Evolutionary conservation across 1,140 invertebrate genomes (phyloP), one percentile per base, ranked within the genome.

Genomic region (Drosophila kohkoa): DNA sequence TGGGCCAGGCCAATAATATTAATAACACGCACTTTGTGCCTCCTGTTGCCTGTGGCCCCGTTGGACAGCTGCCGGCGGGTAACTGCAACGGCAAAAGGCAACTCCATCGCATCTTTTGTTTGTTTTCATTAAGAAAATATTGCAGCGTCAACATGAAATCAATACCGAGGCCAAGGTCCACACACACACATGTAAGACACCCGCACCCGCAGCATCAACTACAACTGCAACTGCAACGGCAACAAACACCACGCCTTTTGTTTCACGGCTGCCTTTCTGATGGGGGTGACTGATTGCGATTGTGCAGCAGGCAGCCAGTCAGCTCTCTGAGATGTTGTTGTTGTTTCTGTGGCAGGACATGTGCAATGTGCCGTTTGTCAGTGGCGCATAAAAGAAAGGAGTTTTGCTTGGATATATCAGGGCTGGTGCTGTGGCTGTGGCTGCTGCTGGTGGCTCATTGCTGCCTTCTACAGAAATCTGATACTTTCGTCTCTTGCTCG

Each of bases 51-150:
- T 54, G 51, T 38, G 48, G 58, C 38, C 51, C 55, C 45, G 55
- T 57, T 43, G 62, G 60, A 59, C 74, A 67, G 63, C 77, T 76
- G 58, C 68, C 45, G 58, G 75, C 57, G 75, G 79, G 60, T 71
- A 71, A 52, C 64, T 64, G 52, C 76, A 65, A 77, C 67, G 32
- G 15, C 59, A 49, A 64, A 55, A 51, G 35, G 49, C 62, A 66
- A 79, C 71, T 52, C 62, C 62, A 65, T 62, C 64, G 65, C 71
- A 63, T 69, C 75, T 77, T 75, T 89, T 89, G 85, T 89, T 89
- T 89, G 85, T 89, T 89, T 89, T 89, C 85, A 89, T 89, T 89
- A 89, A 89, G 85, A 78, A 82, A 89, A 89, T 89, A 89, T 89
- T 89, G 85, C 85, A 89, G 85, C 85, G 85, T 90, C 85, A 88